Evolutionary conservation across 2,888 invertebrate genomes (phyloP).

Genomic region (Dione juno): DNA sequence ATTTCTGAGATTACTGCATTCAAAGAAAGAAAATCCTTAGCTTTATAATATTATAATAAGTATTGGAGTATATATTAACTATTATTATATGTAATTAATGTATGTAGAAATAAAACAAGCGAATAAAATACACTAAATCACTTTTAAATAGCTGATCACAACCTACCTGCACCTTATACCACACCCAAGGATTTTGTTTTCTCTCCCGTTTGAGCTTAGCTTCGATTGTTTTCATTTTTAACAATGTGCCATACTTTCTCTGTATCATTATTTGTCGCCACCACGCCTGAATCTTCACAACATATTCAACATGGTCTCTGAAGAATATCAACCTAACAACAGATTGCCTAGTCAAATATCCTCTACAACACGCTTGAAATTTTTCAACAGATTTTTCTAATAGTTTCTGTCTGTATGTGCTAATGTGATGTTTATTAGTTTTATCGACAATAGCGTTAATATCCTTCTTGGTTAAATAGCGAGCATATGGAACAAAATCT

Average conservation of each 20-base stretch:
- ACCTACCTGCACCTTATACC: slow-evolving; percentile 80
- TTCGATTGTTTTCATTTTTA: slow-evolving; percentile 73
- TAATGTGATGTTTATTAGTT: slow-evolving; percentile 73
- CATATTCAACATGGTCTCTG: slow-evolving; percentile 66
- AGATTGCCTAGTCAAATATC: slow-evolving; percentile 82
- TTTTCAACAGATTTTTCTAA: slow-evolving; percentile 75
- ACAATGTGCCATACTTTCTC: slow-evolving; percentile 69
- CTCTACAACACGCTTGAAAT: slow-evolving; percentile 85
- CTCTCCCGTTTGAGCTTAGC: slow-evolving; percentile 66
- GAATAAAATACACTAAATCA: neutral
- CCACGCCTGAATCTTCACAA: slow-evolving; percentile 85
- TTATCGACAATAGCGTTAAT: slow-evolving; percentile 68
- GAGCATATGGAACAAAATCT: slow-evolving; percentile 77
- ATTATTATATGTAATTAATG: too few species aligned
- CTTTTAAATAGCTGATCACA: neutral
- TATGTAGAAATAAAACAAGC: neutral
- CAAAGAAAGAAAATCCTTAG: too few species aligned
- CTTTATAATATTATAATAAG: neutral
- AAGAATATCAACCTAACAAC: slow-evolving; percentile 71
- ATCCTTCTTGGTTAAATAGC: slow-evolving; percentile 77
- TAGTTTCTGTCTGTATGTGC: slow-evolving; percentile 68
- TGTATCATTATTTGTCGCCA: slow-evolving; percentile 82
- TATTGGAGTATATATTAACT: too few species aligned
- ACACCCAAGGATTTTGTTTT: slow-evolving; percentile 72
- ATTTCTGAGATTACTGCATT: too few species aligned